A percentile compares a stretch with the other conserved stretches of the same genome.
Conservation (phyloP, 2,888 invertebrate species). For the Cephus rjabovi region DNA sequence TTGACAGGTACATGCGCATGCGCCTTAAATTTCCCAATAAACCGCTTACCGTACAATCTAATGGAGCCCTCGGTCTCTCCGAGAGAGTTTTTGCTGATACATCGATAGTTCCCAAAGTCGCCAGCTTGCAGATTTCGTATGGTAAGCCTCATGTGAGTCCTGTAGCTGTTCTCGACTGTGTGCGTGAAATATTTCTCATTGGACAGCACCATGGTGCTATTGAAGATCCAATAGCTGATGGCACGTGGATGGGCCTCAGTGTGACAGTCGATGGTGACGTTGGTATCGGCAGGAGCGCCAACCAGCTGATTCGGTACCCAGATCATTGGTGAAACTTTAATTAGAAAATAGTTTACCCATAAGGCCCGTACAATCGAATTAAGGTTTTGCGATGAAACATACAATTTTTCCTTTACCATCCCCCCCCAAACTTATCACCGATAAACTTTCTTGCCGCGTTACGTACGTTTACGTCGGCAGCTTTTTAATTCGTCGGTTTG, state of each 20-base stretch:
- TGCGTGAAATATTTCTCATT: constrained; percentile 89
- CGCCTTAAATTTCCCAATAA: constrained; percentile 29
- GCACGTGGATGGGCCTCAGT: constrained; percentile 93
- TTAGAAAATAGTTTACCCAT: constrained; percentile 29
- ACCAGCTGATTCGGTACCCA: constrained; percentile 95
- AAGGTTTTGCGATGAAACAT: neutral
- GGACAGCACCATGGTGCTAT: constrained; percentile 89
- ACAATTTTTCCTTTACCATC: neutral
- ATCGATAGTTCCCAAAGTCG: constrained; percentile 92
- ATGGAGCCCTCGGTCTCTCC: constrained; percentile 95
- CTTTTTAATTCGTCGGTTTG: neutral
- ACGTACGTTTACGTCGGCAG: neutral
- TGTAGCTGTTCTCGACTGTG: constrained; percentile 87
- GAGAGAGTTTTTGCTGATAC: constrained; percentile 93
- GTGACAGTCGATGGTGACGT: constrained; percentile 93
- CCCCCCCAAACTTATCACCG: neutral
- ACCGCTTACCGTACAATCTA: constrained; percentile 84
- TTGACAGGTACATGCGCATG: neutral
- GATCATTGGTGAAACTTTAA: constrained; percentile 91
- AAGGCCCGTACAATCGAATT: neutral
- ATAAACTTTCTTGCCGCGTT: neutral
- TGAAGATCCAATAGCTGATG: constrained; percentile 93
- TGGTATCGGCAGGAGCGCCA: constrained; percentile 89
- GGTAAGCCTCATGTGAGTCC: constrained; percentile 90
- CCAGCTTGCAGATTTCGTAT: constrained; percentile 84